A percentile compares a stretch with the other conserved stretches of the same genome.
phyloP scores from a whole-genome alignment of 2,888 invertebrate genomes.

The Nowickia ferox region DNA sequence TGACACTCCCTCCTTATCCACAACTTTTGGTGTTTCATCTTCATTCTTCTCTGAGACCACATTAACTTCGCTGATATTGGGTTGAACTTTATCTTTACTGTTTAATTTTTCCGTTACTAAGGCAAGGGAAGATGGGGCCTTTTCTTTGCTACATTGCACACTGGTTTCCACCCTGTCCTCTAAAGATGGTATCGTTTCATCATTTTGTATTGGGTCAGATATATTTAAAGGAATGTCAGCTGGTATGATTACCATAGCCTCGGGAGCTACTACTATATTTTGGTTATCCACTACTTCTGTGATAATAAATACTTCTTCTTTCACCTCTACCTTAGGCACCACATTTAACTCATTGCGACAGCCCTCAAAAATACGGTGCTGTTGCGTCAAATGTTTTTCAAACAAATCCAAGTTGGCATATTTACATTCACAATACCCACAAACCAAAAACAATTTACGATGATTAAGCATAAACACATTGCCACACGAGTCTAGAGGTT shows the following conservation, averaged over 20 bases:
- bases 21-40: background rate
- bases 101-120: background rate
- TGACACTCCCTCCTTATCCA: background rate
- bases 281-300: conserved; percentile 72
- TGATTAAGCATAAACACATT: conserved; percentile 76
- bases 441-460: conserved; percentile 75
- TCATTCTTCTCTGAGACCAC: background rate
- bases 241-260: conserved; percentile 75
- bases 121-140: background rate
- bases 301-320: conserved; percentile 72
- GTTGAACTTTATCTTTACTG: background rate
- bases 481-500: conserved; percentile 77
- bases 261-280: conserved; percentile 72
- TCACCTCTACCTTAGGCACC: conserved; percentile 69
- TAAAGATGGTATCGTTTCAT: conserved; percentile 12
- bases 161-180: background rate
- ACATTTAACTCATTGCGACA: conserved; percentile 70
- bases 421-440: conserved; percentile 77
- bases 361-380: conserved; percentile 76
- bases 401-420: conserved; percentile 76
- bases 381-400: conserved; percentile 76
- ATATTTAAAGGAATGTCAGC: conserved; percentile 56
- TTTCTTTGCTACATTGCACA: background rate
- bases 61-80: background rate
- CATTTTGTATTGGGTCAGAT: conserved; percentile 67